Base-by-base conservation (phyloP, 2,797 vertebrate species). In the Kryptopterus vitreolus region DNA sequence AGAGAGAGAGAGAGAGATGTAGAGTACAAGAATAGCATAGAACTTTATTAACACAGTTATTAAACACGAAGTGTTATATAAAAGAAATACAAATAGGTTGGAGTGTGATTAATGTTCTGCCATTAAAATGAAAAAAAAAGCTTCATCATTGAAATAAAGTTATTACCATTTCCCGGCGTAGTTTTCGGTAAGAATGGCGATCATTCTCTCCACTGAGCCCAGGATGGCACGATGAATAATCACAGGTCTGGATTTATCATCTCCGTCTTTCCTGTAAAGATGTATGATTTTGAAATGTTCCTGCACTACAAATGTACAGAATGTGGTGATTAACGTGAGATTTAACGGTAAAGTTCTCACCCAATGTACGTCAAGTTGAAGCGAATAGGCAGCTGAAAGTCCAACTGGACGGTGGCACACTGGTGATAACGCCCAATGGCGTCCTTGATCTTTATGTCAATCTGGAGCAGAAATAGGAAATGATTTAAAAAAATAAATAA, bases 211-310 rank as follows among this genome's bases (percentile, higher is more conserved):
- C 86, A 99, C 93, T 0, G 97, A 98, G 65, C 97, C 98, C 90
- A 99, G 50, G 85, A 98, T 90, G 80, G 97, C 97, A n/a, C 96
- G 94, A 71, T 99, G 98, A 90, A 99, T 98, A 89, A 99, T 98
- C 86, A 99, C 96, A 0, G 97, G 97, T 20, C 94, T 94, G 33
- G 86, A 93, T 89, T 93, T 95, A 87, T 98, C 96, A 63, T 97
- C 94, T 0, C 96, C 93, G 9, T 94, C 93, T 77, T 92, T 95
- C 87, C 94, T 95, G 87, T 29, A 85, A 79, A 7, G 22, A 59
- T 26, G 59, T 31, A 10, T 3, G 6, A 71, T n/a, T 18, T 16
- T 4, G 7, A 43, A 26, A n/a, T 2, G 10, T 53, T 22, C 9
- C 9, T 16, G 2, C 46, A 50, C 13, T 16, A 7, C 18, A 29